phyloP scores from a whole-genome alignment of 1,140 invertebrate species.

The Hetaerina americana region DNA sequence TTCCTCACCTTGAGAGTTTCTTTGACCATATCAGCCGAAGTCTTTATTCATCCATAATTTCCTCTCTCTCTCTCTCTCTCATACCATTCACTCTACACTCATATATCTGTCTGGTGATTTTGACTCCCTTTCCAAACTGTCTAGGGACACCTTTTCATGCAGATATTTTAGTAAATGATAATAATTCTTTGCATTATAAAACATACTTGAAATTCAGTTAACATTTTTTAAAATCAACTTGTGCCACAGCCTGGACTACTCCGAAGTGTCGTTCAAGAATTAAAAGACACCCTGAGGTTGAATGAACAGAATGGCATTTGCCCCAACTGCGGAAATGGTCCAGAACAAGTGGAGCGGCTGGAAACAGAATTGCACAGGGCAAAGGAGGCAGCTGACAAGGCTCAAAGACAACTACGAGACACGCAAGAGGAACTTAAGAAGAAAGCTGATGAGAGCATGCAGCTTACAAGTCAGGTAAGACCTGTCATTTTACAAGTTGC shows the following conservation, averaged over 20 bases:
- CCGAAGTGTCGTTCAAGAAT: neutral
- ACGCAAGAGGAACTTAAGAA: conserved; percentile 65
- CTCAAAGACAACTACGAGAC: conserved; percentile 55
- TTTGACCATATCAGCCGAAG: too few species aligned
- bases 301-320: neutral
- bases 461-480: conserved; percentile 63
- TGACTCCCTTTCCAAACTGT: too few species aligned
- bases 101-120: too few species aligned
- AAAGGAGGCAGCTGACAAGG: conserved; percentile 48
- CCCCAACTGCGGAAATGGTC: neutral
- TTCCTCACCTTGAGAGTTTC: too few species aligned
- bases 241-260: neutral
- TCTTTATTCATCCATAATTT: too few species aligned
- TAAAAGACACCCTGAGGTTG: neutral
- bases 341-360: conserved; percentile 26
- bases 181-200: too few species aligned
- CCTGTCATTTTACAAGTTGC: neutral
- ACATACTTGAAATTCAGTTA: too few species aligned
- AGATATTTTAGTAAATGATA: too few species aligned
- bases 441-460: conserved; percentile 61
- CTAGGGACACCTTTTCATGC: too few species aligned
- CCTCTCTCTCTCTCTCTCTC: too few species aligned
- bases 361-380: conserved; percentile 33
- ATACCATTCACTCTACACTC: too few species aligned
- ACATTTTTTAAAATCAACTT: too few species aligned